A percentile compares a stretch with the other conserved stretches of the same genome.
Conservation (phyloP, 2,113 vertebrate species). For the Polyodon spathula region DNA sequence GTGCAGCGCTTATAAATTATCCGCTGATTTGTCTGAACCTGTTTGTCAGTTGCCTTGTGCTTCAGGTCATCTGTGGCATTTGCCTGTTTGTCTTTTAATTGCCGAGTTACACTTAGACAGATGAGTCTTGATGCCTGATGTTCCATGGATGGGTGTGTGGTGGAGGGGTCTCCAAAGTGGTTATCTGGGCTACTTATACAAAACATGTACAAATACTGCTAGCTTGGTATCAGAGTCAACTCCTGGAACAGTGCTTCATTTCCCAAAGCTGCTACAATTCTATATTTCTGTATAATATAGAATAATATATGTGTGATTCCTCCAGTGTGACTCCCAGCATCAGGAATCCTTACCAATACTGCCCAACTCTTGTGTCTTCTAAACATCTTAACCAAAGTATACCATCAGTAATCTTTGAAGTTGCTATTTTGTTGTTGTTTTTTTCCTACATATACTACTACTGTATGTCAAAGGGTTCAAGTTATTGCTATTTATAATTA, state of each 20-base stretch:
- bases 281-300: no score
- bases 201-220: slow-evolving; percentile 18
- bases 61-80: slow-evolving; percentile 88
- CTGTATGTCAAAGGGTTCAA: no score
- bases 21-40: slow-evolving; percentile 84
- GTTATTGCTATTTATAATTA: no score
- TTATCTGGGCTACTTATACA: slow-evolving; percentile 28
- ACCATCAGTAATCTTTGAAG: no score
- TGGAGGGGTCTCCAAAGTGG: slow-evolving; percentile 27
- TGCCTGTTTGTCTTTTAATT: slow-evolving; percentile 86
- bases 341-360: no score
- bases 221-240: not conserved
- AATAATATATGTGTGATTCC: no score
- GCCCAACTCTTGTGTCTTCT: no score
- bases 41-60: slow-evolving; percentile 87
- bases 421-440: no score
- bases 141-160: slow-evolving; percentile 42
- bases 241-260: not conserved
- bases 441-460: no score
- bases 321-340: no score
- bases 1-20: slow-evolving; percentile 86
- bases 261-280: not conserved
- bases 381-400: no score
- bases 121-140: slow-evolving; percentile 79
- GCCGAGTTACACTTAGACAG: slow-evolving; percentile 84